Percentiles rank a stretch among this genome's conserved stretches.
Conservation (phyloP, 1,140 invertebrate genomes). For the Phthorimaea operculella region DNA sequence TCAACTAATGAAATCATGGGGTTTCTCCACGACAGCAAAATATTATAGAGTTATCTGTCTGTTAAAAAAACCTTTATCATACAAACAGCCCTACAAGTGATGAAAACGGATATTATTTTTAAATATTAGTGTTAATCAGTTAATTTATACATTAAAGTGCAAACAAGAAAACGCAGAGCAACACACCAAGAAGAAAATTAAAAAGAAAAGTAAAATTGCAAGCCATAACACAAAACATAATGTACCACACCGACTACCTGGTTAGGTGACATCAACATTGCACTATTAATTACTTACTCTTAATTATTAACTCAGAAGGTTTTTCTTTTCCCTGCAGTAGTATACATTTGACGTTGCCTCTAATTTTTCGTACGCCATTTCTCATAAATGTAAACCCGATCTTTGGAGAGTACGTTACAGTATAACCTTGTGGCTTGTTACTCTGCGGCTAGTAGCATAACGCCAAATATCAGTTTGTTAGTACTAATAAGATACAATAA, state of each 20-base stretch:
- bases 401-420: conserved; percentile 46
- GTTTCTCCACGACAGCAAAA: no score
- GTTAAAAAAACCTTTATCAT: no score
- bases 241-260: conserved; percentile 62
- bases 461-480: conserved; percentile 54
- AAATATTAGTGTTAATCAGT: conserved; percentile 34
- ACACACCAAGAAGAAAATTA: conserved; percentile 46
- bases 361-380: conserved; percentile 17
- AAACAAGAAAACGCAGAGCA: conserved; percentile 43
- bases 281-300: conserved; percentile 22
- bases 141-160: conserved; percentile 32
- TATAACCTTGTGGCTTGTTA: conserved; percentile 40
- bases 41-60: no score
- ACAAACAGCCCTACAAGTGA: neutral
- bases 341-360: conserved; percentile 39
- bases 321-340: conserved; percentile 33
- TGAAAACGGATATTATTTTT: no score
- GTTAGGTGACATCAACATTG: conserved; percentile 54
- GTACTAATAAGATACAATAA: neutral
- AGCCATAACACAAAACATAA: conserved; percentile 31
- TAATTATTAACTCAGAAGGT: neutral
- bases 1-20: no score
- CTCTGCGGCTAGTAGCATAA: conserved; percentile 48
- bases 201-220: conserved; percentile 37
- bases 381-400: conserved; percentile 37